Conservation (phyloP, 2,797 vertebrate genomes). For the Coregonus sp. region DNA sequence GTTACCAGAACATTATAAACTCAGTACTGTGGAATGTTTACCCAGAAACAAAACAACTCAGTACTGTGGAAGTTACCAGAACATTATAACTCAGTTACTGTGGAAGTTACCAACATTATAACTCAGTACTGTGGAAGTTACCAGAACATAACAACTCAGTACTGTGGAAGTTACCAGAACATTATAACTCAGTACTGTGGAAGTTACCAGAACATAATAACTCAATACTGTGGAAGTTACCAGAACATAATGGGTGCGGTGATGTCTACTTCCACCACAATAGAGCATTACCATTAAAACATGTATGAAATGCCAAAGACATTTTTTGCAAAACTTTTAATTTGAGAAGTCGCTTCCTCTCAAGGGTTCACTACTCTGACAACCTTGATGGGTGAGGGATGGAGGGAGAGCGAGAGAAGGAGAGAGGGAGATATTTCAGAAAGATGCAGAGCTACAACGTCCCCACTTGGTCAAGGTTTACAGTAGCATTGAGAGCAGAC, state of each 20-base stretch:
- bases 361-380: constrained; percentile 19
- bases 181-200: too few species aligned
- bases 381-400: not conserved
- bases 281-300: constrained; percentile 27
- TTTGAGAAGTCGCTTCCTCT: constrained; percentile 8
- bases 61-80: too few species aligned
- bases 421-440: not conserved
- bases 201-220: too few species aligned
- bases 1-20: too few species aligned
- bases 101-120: too few species aligned
- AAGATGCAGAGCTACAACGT: not conserved
- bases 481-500: constrained; percentile 26
- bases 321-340: constrained; percentile 7
- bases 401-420: not conserved
- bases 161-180: too few species aligned
- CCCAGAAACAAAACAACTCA: accelerated
- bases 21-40: too few species aligned
- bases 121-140: too few species aligned
- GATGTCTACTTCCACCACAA: constrained; percentile 22
- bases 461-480: not conserved
- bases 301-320: constrained; percentile 2
- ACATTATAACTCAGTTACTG: too few species aligned
- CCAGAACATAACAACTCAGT: too few species aligned
- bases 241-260: constrained; percentile 33
- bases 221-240: too few species aligned